Evolutionary conservation across 1,140 invertebrate genomes (phyloP), one percentile per base, ranked within the genome.

Genomic region (Ceratosolen solmsi): DNA sequence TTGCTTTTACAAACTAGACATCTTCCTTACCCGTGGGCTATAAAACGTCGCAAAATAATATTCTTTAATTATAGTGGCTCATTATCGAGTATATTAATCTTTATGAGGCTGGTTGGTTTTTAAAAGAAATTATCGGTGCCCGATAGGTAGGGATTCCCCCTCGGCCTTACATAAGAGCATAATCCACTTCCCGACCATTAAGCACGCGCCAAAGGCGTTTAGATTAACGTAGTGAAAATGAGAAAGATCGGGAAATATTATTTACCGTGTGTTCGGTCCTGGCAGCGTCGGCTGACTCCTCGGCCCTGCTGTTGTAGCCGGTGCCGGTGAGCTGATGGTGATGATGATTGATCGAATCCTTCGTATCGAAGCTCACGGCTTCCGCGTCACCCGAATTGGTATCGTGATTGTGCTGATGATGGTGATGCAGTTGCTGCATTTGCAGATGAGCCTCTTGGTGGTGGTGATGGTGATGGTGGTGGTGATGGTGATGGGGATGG

Each of bases 391-490:
- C 9, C 2, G 54, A 22, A 60, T 60, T 33, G 9, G 27, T 68
- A 49, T 79, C 22, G 13, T 72, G 78, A 25, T 86, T 86, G 22
- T 87, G 87, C 4, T 77, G 79, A 0, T 82, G 79, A 5, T 83
- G 79, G 20, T 75, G 77, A n/a, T 87, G 87, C 11, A 75, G 65
- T 46, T 77, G 82, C 56, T 86, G 85, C 41, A 82, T 80, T 25
- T 85, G 84, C 11, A 85, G 72, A n/a, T 80, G 84, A 77, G 84
- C 74, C 17, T 85, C 51, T 3, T 86, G 83, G 5, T 73, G 41
- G 25, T 84, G 79, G 15, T 56, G 84, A 54, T 46, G 54, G 63
- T 54, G 54, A 20, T 46, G 70, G 20, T 46, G 70, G 38, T 72
- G 11, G 8, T 56, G 84, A 54, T 46, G 54, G 63, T 54, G 54